phyloP scores from a whole-genome alignment of 37 sponge, comb jelly and placozoan species.

The Petrosia ficiformis region DNA sequence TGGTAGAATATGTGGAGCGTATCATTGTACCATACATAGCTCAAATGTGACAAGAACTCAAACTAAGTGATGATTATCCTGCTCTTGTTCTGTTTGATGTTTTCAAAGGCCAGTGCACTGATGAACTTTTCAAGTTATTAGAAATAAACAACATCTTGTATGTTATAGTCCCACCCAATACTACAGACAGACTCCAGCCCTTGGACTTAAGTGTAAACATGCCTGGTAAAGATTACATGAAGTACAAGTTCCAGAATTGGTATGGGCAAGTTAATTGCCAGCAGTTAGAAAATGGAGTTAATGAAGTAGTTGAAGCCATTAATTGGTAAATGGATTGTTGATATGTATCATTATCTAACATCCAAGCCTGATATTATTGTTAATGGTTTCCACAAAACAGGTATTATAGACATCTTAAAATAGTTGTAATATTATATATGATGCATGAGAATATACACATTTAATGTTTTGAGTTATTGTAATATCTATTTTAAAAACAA shows the following conservation, averaged over 20 bases:
- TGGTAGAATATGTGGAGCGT: slow-evolving; percentile 30
- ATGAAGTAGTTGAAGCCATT: slow-evolving; percentile 12
- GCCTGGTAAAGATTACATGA: slow-evolving; percentile 39
- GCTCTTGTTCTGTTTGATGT: slow-evolving; percentile 52
- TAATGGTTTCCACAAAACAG: too few relatives aligned
- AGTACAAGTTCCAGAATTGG: slow-evolving; percentile 31
- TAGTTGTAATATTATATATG: too few relatives aligned
- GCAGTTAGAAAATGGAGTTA: slow-evolving; percentile 9
- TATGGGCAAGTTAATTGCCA: slow-evolving; percentile 32
- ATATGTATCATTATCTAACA: too few relatives aligned
- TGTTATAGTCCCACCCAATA: slow-evolving; percentile 39
- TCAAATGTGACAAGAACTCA: slow-evolving; percentile 25
- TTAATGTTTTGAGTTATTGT: too few relatives aligned
- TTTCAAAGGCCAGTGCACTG: slow-evolving; percentile 49
- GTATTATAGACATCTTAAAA: too few relatives aligned
- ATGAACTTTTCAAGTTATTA: not conserved
- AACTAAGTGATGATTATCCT: slow-evolving; percentile 15
- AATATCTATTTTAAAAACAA: too few relatives aligned
- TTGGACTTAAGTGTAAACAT: slow-evolving; percentile 54
- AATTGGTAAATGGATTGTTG: too few relatives aligned
- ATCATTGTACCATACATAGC: slow-evolving; percentile 31
- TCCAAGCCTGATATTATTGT: too few relatives aligned
- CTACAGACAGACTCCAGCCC: slow-evolving; percentile 39
- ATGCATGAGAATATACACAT: too few relatives aligned
- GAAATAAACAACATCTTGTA: not conserved